Evolutionary conservation across 1,140 invertebrate species (phyloP).

Genomic region (Eufriesea mexicana): DNA sequence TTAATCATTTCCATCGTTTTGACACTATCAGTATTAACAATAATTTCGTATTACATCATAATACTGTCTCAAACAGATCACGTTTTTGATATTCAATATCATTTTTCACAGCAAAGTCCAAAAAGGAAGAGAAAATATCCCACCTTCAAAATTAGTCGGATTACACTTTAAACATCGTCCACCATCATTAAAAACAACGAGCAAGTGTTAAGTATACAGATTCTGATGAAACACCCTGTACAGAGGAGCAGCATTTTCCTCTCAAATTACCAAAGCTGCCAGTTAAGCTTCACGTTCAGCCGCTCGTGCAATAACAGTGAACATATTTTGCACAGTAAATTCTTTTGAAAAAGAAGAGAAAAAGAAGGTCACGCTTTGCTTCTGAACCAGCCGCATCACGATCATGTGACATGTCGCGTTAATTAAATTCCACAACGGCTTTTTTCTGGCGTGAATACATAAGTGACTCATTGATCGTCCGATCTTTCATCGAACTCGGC

Average conservation of each 20-base stretch:
- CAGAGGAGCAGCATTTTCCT: neutral
- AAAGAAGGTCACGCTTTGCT: neutral
- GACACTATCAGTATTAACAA: too few relatives aligned
- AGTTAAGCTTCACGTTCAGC: neutral
- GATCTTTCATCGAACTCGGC: conserved; percentile 50
- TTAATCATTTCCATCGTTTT: neutral
- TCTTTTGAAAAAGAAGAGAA: too few relatives aligned
- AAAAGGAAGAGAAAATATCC: too few relatives aligned
- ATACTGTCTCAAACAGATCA: too few relatives aligned
- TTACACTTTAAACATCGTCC: too few relatives aligned
- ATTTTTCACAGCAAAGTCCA: too few relatives aligned
- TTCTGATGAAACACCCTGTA: neutral
- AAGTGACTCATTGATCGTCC: conserved; percentile 54
- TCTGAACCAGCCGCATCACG: neutral
- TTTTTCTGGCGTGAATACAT: conserved; percentile 28
- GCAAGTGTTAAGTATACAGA: too few relatives aligned
- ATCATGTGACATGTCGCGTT: neutral
- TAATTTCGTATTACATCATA: too few relatives aligned
- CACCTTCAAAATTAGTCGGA: too few relatives aligned
- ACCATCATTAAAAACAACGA: too few relatives aligned
- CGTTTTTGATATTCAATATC: too few relatives aligned
- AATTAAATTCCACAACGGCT: conserved; percentile 7
- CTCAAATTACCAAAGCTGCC: neutral
- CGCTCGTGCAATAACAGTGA: neutral
- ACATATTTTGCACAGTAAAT: neutral